Conservation (phyloP, 1,140 invertebrate genomes). For the honey bee (Apis mellifera) region Amel_HAv3.1 CM009935.2:12786501-12787000, state of each 20-base stretch:
- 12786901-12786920: not conserved
- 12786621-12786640: no score
- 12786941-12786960: not conserved
- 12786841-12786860: not conserved
- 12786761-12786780: not conserved
- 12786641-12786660: not conserved
- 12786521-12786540: not conserved
- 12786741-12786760: not conserved
- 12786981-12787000: conserved; percentile 75
- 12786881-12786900: conserved; percentile 3
- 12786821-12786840: not conserved
- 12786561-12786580: not conserved
- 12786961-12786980: not conserved
- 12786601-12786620: not conserved
- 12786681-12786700: no score
- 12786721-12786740: not conserved
- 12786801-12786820: not conserved
- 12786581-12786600: not conserved
- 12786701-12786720: no score
- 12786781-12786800: not conserved
- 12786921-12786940: not conserved
- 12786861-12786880: not conserved
- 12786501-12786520: not conserved
- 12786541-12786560: not conserved
- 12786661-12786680: not conserved